These are phyloP conservation scores for Lasioglossum leucozonium DNA, from an alignment of 2,888 invertebrate genomes.

Conservation along the genomic window DNA sequence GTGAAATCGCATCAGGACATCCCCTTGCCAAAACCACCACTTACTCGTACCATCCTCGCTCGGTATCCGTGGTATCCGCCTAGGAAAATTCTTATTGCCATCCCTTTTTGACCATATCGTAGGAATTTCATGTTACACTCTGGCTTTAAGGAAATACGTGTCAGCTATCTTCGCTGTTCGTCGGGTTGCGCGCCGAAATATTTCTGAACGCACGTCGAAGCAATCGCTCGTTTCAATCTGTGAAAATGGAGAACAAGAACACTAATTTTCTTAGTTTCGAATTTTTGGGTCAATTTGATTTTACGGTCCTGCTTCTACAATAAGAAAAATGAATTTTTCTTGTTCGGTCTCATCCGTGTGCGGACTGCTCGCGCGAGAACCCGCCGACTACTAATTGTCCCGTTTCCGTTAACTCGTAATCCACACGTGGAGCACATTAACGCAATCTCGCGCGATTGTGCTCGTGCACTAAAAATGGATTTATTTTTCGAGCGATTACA, in stretches of 20 bases:
- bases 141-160: not conserved
- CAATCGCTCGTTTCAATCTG: not conserved
- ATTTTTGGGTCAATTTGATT: not conserved
- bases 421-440: not conserved
- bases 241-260: not conserved
- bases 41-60: conserved; percentile 80
- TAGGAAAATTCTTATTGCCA: conserved; percentile 64
- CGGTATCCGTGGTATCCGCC: conserved; percentile 63
- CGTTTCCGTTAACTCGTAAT: not conserved
- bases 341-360: no score
- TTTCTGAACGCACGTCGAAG: not conserved
- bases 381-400: not conserved
- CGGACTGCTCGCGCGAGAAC: no score
- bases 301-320: no score
- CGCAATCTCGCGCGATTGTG: not conserved
- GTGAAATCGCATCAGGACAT: conserved; percentile 88
- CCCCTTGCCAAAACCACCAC: conserved; percentile 83
- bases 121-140: not conserved
- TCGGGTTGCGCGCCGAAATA: not conserved
- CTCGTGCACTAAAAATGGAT: not conserved
- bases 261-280: not conserved
- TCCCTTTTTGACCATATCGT: conserved; percentile 27
- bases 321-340: no score
- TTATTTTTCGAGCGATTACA: not conserved
- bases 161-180: not conserved